These are phyloP conservation scores for Umimayanthus kanabou DNA, from an alignment of 92 coral and sea anemone genomes.

Conservation along the genomic window DNA sequence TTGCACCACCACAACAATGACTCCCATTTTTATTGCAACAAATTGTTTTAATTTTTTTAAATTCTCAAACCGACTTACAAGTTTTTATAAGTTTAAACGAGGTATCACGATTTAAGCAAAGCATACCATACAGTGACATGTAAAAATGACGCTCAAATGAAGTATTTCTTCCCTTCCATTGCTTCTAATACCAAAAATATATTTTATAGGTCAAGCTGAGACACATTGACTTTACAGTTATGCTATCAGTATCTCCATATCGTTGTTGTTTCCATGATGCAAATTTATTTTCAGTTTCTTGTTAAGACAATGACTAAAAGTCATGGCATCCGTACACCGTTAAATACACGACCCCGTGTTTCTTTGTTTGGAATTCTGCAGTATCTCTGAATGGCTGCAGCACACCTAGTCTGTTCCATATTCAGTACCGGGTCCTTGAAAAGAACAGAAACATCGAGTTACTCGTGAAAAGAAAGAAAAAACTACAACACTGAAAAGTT, in stretches of 20 bases:
- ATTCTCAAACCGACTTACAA: too few species aligned
- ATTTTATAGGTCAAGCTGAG: background rate
- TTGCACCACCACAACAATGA: too few species aligned
- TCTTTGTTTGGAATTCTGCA: background rate
- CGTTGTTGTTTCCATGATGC: too few species aligned
- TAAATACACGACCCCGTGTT: background rate
- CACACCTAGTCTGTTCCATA: background rate
- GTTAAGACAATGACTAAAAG: background rate
- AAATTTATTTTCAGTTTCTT: too few species aligned
- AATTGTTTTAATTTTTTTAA: too few species aligned
- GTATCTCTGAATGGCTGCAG: background rate
- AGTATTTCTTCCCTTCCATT: too few species aligned
- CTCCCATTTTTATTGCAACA: too few species aligned
- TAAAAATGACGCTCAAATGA: too few species aligned
- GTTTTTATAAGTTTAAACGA: too few species aligned
- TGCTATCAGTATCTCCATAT: background rate
- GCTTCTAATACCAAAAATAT: background rate
- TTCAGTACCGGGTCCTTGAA: background rate
- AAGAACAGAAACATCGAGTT: background rate
- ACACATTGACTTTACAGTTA: background rate
- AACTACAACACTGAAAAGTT: too few species aligned
- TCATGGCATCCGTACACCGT: background rate
- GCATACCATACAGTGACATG: too few species aligned
- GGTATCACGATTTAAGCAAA: too few species aligned
- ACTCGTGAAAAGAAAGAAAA: background rate